Evolutionary conservation across 2,113 vertebrate species (phyloP).

Genomic region (Phaethornis superciliosus): DNA sequence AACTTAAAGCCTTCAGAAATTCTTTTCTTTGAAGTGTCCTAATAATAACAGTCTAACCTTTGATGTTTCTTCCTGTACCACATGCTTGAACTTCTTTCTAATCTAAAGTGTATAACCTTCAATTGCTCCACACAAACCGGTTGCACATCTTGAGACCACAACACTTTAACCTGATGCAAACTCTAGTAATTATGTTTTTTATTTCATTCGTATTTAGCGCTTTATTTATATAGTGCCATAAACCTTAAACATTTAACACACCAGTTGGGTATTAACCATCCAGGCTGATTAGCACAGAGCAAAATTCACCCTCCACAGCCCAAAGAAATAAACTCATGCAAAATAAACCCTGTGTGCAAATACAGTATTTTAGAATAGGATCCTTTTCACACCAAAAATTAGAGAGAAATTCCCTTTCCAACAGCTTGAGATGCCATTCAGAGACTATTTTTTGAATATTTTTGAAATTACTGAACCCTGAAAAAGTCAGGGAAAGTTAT

Average conservation of each 20-base stretch:
- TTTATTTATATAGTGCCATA: constrained; percentile 25
- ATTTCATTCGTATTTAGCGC: constrained; percentile 30
- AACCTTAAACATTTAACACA: constrained; percentile 13
- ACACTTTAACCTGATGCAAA: constrained; percentile 36
- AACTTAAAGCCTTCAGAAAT: constrained; percentile 91
- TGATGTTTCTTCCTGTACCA: constrained; percentile 89
- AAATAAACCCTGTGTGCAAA: constrained; percentile 34
- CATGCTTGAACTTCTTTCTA: constrained; percentile 87
- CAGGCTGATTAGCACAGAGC: constrained; percentile 17
- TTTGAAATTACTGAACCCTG: neutral
- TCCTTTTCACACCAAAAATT: neutral
- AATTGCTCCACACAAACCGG: constrained; percentile 38
- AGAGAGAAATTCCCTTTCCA: neutral
- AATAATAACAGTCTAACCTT: constrained; percentile 90
- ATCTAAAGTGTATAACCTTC: constrained; percentile 80
- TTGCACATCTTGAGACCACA: constrained; percentile 57
- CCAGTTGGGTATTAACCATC: constrained; percentile 9
- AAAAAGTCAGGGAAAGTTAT: constrained; percentile 38
- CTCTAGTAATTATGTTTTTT: constrained; percentile 42
- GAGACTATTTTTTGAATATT: neutral
- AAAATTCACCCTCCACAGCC: neutral
- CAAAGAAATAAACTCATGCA: neutral
- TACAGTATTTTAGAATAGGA: neutral
- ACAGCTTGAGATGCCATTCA: neutral
- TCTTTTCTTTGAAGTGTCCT: constrained; percentile 93